phyloP scores from a whole-genome alignment of 92 coral and sea anemone species.

The Siderastrea radians region DNA sequence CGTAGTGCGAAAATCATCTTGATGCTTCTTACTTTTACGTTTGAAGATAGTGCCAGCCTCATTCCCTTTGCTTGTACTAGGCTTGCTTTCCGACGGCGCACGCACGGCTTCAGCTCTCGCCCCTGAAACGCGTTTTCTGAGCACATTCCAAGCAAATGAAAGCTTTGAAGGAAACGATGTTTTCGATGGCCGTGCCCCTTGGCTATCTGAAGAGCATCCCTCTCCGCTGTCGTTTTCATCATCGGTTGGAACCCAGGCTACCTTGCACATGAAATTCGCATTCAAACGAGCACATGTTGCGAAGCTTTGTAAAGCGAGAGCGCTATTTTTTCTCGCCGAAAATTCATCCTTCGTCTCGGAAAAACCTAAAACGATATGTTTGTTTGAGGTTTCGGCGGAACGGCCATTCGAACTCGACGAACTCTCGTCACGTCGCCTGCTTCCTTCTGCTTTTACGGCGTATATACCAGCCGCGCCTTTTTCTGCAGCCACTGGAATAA shows the following conservation, averaged over 20 bases:
- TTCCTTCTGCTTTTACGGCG: not conserved
- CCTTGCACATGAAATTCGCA: conserved; percentile 21
- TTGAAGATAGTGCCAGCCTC: not conserved
- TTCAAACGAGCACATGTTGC: conserved; percentile 41
- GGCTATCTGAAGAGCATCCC: not conserved
- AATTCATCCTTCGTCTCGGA: conserved; percentile 25
- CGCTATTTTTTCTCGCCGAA: conserved; percentile 10
- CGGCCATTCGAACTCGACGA: not conserved
- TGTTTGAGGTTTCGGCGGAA: conserved; percentile 6
- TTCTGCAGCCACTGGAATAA: not conserved
- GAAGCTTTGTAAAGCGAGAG: conserved; percentile 32
- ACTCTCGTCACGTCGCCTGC: not conserved
- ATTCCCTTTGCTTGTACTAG: not conserved
- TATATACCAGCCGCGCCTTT: not conserved
- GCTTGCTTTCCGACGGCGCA: not conserved
- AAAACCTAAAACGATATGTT: conserved; percentile 23
- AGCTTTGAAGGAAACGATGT: not conserved
- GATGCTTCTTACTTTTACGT: not conserved
- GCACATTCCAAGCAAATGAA: not conserved
- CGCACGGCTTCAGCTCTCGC: not conserved
- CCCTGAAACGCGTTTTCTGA: not conserved
- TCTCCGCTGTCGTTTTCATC: not conserved
- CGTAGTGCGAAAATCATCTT: not conserved
- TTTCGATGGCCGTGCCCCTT: not conserved
- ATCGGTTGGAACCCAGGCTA: not conserved